Conservation (phyloP, 1,140 invertebrate genomes). For the Ditylenchus dipsaci region DNA sequence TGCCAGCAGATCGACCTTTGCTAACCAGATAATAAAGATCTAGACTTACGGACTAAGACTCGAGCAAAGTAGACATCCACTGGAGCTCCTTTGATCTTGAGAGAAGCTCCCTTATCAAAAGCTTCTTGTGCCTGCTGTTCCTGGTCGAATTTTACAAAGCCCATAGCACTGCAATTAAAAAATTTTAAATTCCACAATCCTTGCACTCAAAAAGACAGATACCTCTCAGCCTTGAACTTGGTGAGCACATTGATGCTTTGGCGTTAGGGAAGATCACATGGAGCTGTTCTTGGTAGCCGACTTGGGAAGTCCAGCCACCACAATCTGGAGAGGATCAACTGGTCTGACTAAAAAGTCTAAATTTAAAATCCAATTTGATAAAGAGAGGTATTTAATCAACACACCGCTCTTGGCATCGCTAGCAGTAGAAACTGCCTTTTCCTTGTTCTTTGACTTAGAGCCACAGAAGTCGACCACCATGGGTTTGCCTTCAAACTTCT, state of each 20-base stretch:
- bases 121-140: slow-evolving; percentile 5
- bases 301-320: slow-evolving; percentile 12
- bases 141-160: slow-evolving; percentile 7
- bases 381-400: too few species aligned
- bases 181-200: not conserved
- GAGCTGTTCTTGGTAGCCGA: not conserved
- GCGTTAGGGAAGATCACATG: slow-evolving; percentile 7
- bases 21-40: not conserved
- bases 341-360: slow-evolving; percentile 13
- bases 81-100: slow-evolving; percentile 2
- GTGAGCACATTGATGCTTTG: slow-evolving; percentile 2
- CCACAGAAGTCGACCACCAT: slow-evolving; percentile 11
- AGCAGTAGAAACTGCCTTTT: not conserved
- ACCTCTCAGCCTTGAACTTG: slow-evolving; percentile 11
- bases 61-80: slow-evolving; percentile 15
- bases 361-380: too few species aligned
- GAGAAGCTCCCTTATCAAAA: slow-evolving; percentile 17
- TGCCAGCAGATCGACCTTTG: too few species aligned
- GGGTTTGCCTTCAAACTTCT: slow-evolving; percentile 10
- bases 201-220: not conserved
- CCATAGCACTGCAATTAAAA: not conserved
- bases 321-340: slow-evolving; percentile 9
- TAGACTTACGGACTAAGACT: not conserved
- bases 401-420: too few species aligned
- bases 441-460: slow-evolving; percentile 11